phyloP scores from a whole-genome alignment of 2,113 vertebrate species.

The Psophia crepitans region DNA sequence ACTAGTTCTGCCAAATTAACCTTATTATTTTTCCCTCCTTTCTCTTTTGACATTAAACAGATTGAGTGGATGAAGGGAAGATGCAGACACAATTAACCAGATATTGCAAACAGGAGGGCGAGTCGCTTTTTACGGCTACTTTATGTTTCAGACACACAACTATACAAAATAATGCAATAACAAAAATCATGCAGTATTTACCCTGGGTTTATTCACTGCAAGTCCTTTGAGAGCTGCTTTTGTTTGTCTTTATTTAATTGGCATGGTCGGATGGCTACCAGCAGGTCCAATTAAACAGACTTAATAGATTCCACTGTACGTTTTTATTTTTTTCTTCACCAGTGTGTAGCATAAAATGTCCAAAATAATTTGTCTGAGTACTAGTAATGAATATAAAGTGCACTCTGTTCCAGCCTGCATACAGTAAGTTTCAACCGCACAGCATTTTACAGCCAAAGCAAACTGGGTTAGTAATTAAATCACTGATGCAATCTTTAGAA shows the following conservation, averaged over 20 bases:
- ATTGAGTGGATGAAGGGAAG: neutral
- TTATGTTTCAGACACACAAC: slow-evolving; percentile 19
- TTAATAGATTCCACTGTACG: slow-evolving; percentile 18
- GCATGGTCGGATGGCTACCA: neutral
- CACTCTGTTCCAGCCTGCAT: neutral
- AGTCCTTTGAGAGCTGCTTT: slow-evolving; percentile 32
- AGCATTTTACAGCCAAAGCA: slow-evolving; percentile 11
- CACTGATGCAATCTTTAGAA: neutral
- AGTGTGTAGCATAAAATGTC: neutral
- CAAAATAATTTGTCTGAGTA: slow-evolving; percentile 39
- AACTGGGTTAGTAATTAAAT: slow-evolving; percentile 22
- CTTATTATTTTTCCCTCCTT: slow-evolving; percentile 1
- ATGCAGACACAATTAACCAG: slow-evolving; percentile 30
- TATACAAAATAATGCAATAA: slow-evolving; percentile 36
- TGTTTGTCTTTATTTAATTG: slow-evolving; percentile 62
- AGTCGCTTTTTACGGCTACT: slow-evolving; percentile 12
- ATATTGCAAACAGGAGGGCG: neutral
- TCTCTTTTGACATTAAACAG: slow-evolving; percentile 46
- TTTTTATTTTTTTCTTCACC: slow-evolving; percentile 19
- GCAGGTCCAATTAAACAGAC: slow-evolving; percentile 43
- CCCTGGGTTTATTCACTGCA: slow-evolving; percentile 7
- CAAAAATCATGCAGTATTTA: neutral
- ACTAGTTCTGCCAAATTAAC: neutral
- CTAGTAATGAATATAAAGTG: slow-evolving; percentile 45
- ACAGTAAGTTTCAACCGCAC: neutral